Percentiles rank a stretch among this genome's conserved stretches.
Evolutionary conservation across 2,113 vertebrate species (phyloP).

Genomic region (Zootoca vivipara): DNA sequence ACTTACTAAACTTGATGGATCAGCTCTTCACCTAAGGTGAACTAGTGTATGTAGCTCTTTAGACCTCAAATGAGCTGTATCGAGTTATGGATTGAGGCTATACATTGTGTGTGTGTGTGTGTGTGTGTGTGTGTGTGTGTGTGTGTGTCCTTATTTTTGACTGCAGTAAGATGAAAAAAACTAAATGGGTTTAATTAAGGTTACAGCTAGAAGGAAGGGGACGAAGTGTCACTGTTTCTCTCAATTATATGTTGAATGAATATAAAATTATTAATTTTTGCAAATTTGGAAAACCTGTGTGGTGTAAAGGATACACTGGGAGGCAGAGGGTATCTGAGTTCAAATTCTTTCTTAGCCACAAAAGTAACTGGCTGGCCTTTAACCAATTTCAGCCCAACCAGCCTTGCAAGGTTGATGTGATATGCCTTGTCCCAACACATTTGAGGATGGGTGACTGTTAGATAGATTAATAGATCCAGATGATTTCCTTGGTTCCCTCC

Average conservation of each 20-base stretch:
- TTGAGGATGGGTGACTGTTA: neutral
- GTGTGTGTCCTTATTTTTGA: no score
- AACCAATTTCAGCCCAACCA: neutral
- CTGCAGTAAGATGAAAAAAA: no score
- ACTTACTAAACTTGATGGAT: neutral
- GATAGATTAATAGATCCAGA: neutral
- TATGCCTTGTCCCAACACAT: neutral
- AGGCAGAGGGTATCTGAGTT: neutral
- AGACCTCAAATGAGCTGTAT: neutral
- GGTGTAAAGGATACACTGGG: neutral
- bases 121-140: no score
- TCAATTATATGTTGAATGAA: neutral
- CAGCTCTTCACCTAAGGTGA: neutral
- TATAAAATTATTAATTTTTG: neutral
- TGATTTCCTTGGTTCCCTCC: neutral
- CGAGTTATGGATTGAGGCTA: neutral
- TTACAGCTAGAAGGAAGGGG: neutral
- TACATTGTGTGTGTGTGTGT: no score
- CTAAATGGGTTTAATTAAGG: neutral
- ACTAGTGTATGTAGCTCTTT: neutral
- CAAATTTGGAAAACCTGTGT: neutral
- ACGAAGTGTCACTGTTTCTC: neutral
- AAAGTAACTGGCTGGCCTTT: neutral
- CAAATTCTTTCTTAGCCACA: neutral
- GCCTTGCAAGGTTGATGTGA: neutral